Conservation (phyloP, 2,797 vertebrate species). For the Sardinella longiceps region DNA sequence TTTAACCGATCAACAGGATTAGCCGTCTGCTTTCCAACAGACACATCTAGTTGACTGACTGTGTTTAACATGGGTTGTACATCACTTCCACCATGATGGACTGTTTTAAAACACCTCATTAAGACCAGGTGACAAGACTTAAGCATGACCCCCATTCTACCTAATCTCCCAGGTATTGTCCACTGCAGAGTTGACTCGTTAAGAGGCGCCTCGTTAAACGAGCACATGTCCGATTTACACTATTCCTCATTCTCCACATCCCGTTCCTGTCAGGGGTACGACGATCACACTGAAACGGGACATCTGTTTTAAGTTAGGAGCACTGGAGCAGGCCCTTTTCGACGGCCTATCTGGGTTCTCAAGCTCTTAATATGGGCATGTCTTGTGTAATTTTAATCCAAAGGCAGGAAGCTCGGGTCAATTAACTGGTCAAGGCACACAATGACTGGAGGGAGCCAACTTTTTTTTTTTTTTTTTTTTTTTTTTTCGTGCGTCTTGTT, state of each 20-base stretch:
- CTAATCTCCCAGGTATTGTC: constrained; percentile 13
- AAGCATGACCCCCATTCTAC: neutral
- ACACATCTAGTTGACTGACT: neutral
- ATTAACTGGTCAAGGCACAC: constrained; percentile 60
- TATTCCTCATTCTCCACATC: constrained; percentile 26
- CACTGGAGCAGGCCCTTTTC: constrained; percentile 55
- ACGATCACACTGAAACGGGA: constrained; percentile 60
- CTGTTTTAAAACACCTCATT: neutral
- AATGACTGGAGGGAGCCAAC: constrained; percentile 56
- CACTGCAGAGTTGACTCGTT: neutral
- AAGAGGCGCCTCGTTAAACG: constrained; percentile 1
- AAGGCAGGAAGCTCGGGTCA: constrained; percentile 67
- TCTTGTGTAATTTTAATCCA: constrained; percentile 59
- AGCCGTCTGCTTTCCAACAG: neutral
- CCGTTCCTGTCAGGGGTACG: constrained; percentile 54
- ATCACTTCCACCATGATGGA: neutral
- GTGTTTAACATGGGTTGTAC: neutral
- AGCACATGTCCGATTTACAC: neutral
- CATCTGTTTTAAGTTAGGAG: constrained; percentile 76
- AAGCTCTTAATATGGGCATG: constrained; percentile 48
- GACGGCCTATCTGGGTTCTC: constrained; percentile 55
- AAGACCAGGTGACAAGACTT: constrained; percentile 20
- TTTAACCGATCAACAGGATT: neutral
- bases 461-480: neutral
- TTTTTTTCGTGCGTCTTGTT: constrained; percentile 37